Conservation (phyloP, 1,140 invertebrate species). For the Archivesica marissinica region DNA sequence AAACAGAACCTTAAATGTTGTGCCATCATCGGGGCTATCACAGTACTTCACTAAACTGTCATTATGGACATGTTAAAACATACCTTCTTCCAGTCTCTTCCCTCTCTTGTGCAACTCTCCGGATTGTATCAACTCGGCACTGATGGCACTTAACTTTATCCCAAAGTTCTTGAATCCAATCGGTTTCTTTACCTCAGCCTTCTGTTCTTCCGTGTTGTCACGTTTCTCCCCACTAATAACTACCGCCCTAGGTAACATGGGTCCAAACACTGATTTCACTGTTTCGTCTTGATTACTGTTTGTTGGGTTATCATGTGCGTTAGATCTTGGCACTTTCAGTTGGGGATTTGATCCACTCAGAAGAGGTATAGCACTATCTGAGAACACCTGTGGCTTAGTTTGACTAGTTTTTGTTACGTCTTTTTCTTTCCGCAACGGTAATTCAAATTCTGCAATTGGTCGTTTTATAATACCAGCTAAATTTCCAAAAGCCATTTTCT, state of each 20-base stretch:
- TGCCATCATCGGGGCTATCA: no score
- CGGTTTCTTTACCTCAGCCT: conserved; percentile 46
- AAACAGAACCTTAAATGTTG: no score
- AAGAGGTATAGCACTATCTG: neutral
- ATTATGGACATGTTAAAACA: no score
- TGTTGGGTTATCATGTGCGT: neutral
- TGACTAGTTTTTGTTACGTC: neutral
- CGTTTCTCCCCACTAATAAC: neutral
- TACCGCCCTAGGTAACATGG: conserved; percentile 13
- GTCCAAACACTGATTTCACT: conserved; percentile 1
- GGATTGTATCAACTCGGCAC: conserved; percentile 68
- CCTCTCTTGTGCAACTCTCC: conserved; percentile 55
- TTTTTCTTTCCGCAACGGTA: neutral
- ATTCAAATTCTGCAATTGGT: neutral
- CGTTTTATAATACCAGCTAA: neutral
- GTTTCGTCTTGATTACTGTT: neutral
- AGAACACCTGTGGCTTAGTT: neutral
- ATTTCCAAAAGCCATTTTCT: neutral
- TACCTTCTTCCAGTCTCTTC: conserved; percentile 72
- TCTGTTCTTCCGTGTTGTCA: conserved; percentile 31
- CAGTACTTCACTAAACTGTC: no score
- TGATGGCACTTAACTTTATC: conserved; percentile 67
- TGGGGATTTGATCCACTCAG: neutral
- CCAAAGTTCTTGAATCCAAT: conserved; percentile 63
- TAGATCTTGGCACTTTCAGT: neutral